Percentiles rank a stretch among this genome's conserved stretches.
phyloP scores from a whole-genome alignment of 2,888 invertebrate genomes.

The Rotaria socialis region DNA sequence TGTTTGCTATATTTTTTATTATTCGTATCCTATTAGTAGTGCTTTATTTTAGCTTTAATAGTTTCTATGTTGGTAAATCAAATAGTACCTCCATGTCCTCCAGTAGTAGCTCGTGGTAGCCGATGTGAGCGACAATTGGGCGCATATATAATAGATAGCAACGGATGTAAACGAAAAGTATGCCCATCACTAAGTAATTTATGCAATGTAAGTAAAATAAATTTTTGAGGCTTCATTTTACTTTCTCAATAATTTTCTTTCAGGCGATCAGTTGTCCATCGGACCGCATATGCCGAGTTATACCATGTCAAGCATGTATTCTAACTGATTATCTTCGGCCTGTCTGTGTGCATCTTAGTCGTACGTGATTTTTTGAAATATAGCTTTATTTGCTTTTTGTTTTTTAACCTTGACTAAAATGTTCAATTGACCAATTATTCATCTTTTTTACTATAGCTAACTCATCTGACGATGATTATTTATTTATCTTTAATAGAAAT shows the following conservation, averaged over 20 bases:
- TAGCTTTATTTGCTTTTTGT: background rate
- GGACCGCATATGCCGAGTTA: background rate
- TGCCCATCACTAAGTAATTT: background rate
- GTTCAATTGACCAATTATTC: background rate
- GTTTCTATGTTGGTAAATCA: background rate
- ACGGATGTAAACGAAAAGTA: background rate
- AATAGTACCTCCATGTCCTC: background rate
- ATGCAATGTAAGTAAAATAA: background rate
- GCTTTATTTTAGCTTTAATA: background rate
- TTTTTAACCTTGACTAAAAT: background rate
- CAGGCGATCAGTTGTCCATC: background rate
- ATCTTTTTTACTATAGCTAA: too few relatives aligned
- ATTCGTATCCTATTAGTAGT: too few relatives aligned
- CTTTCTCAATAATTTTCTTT: too few relatives aligned
- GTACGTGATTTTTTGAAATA: background rate
- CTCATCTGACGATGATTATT: too few relatives aligned
- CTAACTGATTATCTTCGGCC: background rate
- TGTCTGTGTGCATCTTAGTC: background rate
- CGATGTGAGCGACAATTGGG: background rate
- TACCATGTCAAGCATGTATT: background rate
- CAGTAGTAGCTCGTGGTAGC: background rate
- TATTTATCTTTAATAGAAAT: too few relatives aligned
- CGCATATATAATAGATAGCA: background rate
- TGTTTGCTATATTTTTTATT: too few relatives aligned
- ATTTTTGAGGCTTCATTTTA: too few relatives aligned